Percentiles rank a stretch among this genome's conserved stretches.
Conservation (phyloP, 1,140 invertebrate species). For the Battus philenor region DNA sequence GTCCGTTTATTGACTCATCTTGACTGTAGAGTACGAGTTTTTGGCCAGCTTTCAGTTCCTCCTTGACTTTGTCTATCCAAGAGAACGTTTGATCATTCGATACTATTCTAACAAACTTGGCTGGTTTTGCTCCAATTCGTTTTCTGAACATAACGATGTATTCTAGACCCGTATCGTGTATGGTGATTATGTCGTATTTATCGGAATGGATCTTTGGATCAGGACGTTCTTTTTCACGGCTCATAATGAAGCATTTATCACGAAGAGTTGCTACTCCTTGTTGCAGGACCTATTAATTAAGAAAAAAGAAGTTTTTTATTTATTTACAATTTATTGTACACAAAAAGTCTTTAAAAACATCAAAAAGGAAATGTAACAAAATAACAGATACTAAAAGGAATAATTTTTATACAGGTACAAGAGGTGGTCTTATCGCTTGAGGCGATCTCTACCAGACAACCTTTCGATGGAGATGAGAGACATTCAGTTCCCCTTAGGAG, state of each 20-base stretch:
- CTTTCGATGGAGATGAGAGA: no score
- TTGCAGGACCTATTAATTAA: slow-evolving; percentile 54
- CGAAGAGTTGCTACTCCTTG: slow-evolving; percentile 53
- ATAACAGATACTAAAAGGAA: no score
- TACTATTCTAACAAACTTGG: slow-evolving; percentile 58
- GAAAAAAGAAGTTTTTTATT: no score
- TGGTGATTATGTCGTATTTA: slow-evolving; percentile 60
- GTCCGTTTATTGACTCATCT: slow-evolving; percentile 82
- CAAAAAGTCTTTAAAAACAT: no score
- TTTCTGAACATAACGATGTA: slow-evolving; percentile 66
- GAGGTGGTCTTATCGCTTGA: no score
- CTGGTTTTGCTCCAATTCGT: slow-evolving; percentile 51
- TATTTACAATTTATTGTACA: no score
- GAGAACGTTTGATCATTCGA: slow-evolving; percentile 45
- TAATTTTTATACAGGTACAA: no score
- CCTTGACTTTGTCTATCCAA: slow-evolving; percentile 73
- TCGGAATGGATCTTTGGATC: slow-evolving; percentile 44
- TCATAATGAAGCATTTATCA: slow-evolving; percentile 73
- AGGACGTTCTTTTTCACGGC: slow-evolving; percentile 59
- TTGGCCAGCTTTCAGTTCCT: slow-evolving; percentile 74
- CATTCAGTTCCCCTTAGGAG: no score
- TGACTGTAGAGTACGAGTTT: slow-evolving; percentile 78
- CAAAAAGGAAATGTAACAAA: no score
- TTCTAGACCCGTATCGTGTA: slow-evolving; percentile 60
- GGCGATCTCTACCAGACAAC: no score